Evolutionary conservation across 2,113 vertebrate genomes (phyloP).

Genomic region (Hemiscyllium ocellatum): DNA sequence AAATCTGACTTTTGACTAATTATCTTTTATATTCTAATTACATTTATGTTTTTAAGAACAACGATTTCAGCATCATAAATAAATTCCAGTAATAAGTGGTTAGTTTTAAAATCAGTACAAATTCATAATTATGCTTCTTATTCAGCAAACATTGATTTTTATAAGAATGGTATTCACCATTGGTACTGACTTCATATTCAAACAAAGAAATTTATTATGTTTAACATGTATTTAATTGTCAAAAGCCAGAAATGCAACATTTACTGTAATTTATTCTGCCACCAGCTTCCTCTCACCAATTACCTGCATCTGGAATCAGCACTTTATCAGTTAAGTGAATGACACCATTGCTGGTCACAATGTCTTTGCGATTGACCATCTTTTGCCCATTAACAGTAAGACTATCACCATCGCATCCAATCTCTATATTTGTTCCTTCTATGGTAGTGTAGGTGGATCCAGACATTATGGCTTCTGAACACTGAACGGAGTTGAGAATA

Average conservation of each 20-base stretch:
- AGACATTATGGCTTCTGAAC: conserved; percentile 84
- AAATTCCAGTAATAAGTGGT: neutral
- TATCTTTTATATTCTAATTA: neutral
- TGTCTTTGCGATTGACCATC: conserved; percentile 89
- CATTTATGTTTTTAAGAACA: neutral
- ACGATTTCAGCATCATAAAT: neutral
- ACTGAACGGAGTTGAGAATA: conserved; percentile 80
- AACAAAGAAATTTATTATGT: neutral
- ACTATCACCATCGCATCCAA: conserved; percentile 90
- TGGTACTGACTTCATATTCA: neutral
- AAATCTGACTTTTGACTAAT: neutral
- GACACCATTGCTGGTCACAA: conserved; percentile 86
- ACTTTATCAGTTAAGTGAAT: conserved; percentile 87
- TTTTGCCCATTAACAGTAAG: conserved; percentile 86
- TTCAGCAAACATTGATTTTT: neutral
- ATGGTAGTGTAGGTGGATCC: conserved; percentile 78
- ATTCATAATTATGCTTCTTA: neutral
- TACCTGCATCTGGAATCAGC: conserved; percentile 90
- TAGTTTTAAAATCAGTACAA: neutral
- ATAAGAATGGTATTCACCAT: neutral
- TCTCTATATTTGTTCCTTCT: conserved; percentile 80
- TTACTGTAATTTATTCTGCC: too few species aligned
- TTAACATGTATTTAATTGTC: neutral
- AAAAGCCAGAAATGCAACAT: neutral
- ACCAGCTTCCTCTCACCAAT: conserved; percentile 42